phyloP scores from a whole-genome alignment of 2,888 invertebrate genomes.

The Microctonus hyperodae region DNA sequence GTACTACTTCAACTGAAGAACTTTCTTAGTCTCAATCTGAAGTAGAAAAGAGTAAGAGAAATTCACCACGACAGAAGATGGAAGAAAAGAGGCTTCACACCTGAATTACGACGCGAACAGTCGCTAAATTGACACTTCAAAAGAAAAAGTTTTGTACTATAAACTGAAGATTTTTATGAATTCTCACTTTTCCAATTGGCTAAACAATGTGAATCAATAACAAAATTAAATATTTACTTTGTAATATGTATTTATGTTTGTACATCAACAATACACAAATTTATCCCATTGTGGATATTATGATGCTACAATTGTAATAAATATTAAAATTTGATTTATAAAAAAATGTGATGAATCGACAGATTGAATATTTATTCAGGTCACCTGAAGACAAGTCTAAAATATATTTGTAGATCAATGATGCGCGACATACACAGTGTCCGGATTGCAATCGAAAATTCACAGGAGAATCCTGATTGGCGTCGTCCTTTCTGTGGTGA shows the following conservation, averaged over 20 bases:
- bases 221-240: not conserved
- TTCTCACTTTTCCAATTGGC: not conserved
- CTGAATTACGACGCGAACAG: conserved; percentile 6
- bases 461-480: conserved; percentile 28
- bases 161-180: not conserved
- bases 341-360: not conserved
- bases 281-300: too few relatives aligned
- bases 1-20: conserved; percentile 10
- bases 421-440: conserved; percentile 8
- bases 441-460: conserved; percentile 26
- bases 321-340: too few relatives aligned
- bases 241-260: too few relatives aligned
- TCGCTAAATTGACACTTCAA: conserved; percentile 22
- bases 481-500: conserved; percentile 26
- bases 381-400: not conserved
- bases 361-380: not conserved
- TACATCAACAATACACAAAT: too few relatives aligned
- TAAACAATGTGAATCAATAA: not conserved
- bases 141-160: conserved; percentile 17
- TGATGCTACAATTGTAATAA: too few relatives aligned
- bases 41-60: not conserved
- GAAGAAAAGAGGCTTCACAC: conserved; percentile 20
- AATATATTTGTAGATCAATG: conserved; percentile 13
- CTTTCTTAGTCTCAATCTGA: conserved; percentile 25
- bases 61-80: not conserved